Percentiles rank a stretch among this genome's conserved stretches.
phyloP scores from a whole-genome alignment of 2,888 invertebrate genomes.

The Cerastis rubricosa region DNA sequence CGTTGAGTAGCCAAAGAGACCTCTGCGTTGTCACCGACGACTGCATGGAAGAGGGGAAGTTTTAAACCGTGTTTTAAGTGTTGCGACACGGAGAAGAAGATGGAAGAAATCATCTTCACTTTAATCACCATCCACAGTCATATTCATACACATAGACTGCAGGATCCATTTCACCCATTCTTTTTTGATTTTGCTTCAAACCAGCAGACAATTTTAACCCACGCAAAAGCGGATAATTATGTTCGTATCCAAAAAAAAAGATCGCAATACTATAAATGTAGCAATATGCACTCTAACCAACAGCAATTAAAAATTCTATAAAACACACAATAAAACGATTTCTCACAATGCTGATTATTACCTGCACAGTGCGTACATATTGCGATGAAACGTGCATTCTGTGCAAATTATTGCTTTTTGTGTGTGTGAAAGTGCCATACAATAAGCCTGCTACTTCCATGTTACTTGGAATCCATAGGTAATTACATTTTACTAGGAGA shows the following conservation, averaged over 20 bases:
- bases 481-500: constrained; percentile 18
- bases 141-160: neutral
- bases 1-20: neutral
- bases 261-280: neutral
- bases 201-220: neutral
- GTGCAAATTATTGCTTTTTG: constrained; percentile 55
- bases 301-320: neutral
- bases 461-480: constrained; percentile 22
- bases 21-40: neutral
- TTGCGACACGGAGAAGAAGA: neutral
- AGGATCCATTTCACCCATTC: neutral
- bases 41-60: neutral
- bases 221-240: neutral
- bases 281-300: neutral
- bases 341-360: constrained; percentile 38
- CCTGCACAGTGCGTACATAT: constrained; percentile 16
- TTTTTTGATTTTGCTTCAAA: neutral
- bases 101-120: neutral
- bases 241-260: neutral
- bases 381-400: constrained; percentile 49
- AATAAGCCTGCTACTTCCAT: constrained; percentile 47
- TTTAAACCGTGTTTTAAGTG: no score
- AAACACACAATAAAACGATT: constrained; percentile 10
- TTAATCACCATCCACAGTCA: neutral
- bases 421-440: constrained; percentile 48